These are phyloP conservation scores for Oconnorella tubifera DNA, from an alignment of 2,888 invertebrate genomes.

Conservation along the genomic window DNA sequence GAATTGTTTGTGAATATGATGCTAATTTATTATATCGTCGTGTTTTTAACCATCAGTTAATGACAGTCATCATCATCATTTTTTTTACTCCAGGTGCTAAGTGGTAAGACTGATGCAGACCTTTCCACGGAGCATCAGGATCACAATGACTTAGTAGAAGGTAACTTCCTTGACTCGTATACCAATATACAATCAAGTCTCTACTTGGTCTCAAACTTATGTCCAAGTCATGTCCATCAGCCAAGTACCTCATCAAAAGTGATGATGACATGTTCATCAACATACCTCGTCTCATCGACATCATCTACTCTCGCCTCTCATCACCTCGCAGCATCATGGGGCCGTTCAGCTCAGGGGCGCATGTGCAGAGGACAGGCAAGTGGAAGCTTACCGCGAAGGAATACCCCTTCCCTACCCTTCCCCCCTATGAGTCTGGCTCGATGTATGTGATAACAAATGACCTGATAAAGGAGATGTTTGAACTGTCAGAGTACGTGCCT, in stretches of 20 bases:
- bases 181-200: constrained; percentile 38
- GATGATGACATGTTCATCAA: constrained; percentile 39
- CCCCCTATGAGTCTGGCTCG: constrained; percentile 35
- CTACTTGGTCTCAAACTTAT: constrained; percentile 35
- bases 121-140: too few relatives aligned
- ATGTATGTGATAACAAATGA: constrained; percentile 34
- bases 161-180: too few relatives aligned
- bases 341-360: constrained; percentile 28
- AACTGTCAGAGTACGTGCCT: constrained; percentile 31
- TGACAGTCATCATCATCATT: too few relatives aligned
- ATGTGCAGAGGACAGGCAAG: constrained; percentile 28
- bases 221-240: constrained; percentile 24
- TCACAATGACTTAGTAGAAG: too few relatives aligned
- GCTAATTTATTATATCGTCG: too few relatives aligned
- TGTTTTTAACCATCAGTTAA: too few relatives aligned
- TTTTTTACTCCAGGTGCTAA: too few relatives aligned
- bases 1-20: too few relatives aligned
- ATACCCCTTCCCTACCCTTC: constrained; percentile 31
- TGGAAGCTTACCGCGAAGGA: constrained; percentile 27
- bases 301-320: constrained; percentile 8
- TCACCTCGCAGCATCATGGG: constrained; percentile 32
- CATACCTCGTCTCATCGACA: constrained; percentile 27
- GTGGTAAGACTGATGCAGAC: too few relatives aligned
- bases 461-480: constrained; percentile 25
- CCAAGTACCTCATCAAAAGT: constrained; percentile 34